Percentiles rank a stretch among this genome's conserved stretches.
Evolutionary conservation across 2,888 invertebrate species (phyloP).

Genomic region (Falcaria lacertinaria): DNA sequence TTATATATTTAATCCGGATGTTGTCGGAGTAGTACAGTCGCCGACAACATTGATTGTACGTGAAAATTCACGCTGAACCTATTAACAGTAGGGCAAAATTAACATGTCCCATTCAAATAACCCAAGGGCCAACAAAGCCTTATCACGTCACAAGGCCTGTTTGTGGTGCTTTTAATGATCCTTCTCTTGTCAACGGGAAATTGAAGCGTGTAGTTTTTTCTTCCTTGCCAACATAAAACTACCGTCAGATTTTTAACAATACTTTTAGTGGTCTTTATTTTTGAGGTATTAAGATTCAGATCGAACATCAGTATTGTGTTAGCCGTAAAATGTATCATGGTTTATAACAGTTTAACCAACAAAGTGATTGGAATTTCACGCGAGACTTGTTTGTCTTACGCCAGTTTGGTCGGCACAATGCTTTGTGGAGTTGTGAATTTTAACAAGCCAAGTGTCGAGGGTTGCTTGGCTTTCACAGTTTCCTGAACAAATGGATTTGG

Average conservation of each 20-base stretch:
- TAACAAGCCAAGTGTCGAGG: constrained; percentile 57
- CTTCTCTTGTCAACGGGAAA: constrained; percentile 41
- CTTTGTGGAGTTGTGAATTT: constrained; percentile 57
- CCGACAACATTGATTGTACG: constrained; percentile 27
- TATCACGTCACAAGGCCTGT: constrained; percentile 48
- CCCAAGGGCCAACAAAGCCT: constrained; percentile 43
- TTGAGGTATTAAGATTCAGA: background rate
- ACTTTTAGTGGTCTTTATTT: background rate
- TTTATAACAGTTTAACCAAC: constrained; percentile 41
- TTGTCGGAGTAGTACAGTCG: background rate
- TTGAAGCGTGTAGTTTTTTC: constrained; percentile 49
- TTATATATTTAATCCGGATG: background rate
- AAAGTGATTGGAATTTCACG: constrained; percentile 64
- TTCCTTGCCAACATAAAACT: constrained; percentile 3
- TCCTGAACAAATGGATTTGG: constrained; percentile 30
- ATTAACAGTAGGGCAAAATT: constrained; percentile 25
- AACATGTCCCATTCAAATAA: constrained; percentile 41
- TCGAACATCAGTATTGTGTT: background rate
- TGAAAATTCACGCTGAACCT: constrained; percentile 38
- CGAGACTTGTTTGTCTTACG: constrained; percentile 68
- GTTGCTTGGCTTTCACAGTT: constrained; percentile 48
- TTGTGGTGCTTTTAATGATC: constrained; percentile 45
- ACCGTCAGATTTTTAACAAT: constrained; percentile 5
- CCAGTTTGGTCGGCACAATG: constrained; percentile 46
- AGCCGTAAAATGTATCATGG: constrained; percentile 8